Evolutionary conservation across 2,797 vertebrate species (phyloP).

Genomic region (Mus spretus): DNA sequence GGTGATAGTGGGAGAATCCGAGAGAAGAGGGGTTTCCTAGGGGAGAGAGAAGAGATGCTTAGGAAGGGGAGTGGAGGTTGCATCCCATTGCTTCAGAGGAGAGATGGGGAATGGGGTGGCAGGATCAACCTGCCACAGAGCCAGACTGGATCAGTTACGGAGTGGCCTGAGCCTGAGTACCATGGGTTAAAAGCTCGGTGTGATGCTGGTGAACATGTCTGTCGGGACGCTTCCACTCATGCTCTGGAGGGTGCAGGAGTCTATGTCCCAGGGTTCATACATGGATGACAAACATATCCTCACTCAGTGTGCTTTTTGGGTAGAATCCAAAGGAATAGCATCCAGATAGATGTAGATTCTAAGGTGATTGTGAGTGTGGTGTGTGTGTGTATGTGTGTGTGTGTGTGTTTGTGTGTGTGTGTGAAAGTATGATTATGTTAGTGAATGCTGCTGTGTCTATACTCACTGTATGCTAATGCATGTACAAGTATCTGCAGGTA

Average conservation of each 20-base stretch:
- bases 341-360: neutral
- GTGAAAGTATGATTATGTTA: neutral
- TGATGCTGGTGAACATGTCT: neutral
- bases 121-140: neutral
- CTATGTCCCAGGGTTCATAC: neutral
- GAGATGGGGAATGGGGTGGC: neutral
- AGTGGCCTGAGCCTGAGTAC: neutral
- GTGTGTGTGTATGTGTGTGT: neutral
- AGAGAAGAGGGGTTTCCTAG: neutral
- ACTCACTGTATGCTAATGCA: neutral
- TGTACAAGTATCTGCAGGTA: neutral
- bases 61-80: neutral
- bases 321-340: neutral
- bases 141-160: neutral
- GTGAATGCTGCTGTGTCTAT: fast-evolving
- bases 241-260: neutral
- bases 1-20: neutral
- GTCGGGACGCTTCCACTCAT: fast-evolving
- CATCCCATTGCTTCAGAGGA: neutral
- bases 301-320: neutral
- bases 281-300: neutral
- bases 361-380: neutral
- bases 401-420: neutral
- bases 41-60: neutral
- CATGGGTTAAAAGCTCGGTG: neutral